A percentile compares a stretch with the other conserved stretches of the same genome.
These are phyloP conservation scores for Lepisosteus oculatus DNA, from an alignment of 2,113 vertebrate genomes.

Conservation along the genomic window DNA sequence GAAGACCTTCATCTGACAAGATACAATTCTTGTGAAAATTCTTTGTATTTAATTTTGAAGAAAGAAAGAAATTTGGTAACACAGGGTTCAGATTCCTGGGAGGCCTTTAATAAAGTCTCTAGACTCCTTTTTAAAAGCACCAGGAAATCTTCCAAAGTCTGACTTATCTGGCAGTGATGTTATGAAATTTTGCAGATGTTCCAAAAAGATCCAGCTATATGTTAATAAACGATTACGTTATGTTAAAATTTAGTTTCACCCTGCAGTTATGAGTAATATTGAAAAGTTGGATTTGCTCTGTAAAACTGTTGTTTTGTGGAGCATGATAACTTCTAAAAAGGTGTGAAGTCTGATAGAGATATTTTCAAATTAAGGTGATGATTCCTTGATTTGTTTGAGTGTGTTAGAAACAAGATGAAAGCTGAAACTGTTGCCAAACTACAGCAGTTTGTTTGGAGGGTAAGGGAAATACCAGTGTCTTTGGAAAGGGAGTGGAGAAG, in stretches of 20 bases:
- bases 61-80: too few species aligned
- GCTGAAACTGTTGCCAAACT: background rate
- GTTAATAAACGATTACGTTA: background rate
- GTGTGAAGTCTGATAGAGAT: too few species aligned
- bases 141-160: constrained; percentile 13
- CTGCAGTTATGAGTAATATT: too few species aligned
- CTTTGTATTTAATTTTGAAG: too few species aligned
- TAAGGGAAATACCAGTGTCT: constrained; percentile 17
- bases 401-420: background rate
- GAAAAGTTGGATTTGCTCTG: too few species aligned
- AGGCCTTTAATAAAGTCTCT: constrained; percentile 3
- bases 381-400: background rate
- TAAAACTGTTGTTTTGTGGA: too few species aligned
- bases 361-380: background rate
- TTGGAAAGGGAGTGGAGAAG: constrained; percentile 10
- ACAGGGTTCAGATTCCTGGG: background rate
- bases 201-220: constrained; percentile 1
- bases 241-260: too few species aligned
- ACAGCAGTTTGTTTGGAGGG: constrained; percentile 8
- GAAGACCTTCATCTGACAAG: too few species aligned
- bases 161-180: background rate
- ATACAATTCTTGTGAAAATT: too few species aligned
- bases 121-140: constrained; percentile 3
- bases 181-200: background rate
- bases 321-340: too few species aligned